Conservation (phyloP, 1,140 invertebrate genomes). For the Anastatus disparis region DNA sequence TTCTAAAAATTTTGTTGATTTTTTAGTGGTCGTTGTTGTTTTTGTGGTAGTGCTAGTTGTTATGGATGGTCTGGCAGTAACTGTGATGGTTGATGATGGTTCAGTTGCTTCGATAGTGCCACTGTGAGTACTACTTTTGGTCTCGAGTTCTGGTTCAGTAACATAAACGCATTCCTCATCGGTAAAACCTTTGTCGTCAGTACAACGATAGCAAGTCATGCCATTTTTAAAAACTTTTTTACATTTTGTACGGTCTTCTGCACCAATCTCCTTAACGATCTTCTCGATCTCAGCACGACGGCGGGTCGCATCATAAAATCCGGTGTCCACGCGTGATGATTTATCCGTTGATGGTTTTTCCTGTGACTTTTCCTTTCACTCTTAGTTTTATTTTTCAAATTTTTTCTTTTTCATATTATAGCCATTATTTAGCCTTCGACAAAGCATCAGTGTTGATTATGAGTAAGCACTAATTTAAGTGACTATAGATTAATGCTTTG, state of each 20-base stretch:
- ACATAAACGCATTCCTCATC: slow-evolving; percentile 82
- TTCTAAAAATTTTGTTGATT: neutral
- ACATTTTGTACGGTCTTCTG: slow-evolving; percentile 76
- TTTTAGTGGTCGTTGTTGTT: neutral
- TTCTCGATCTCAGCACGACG: slow-evolving; percentile 73
- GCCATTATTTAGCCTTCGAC: too few relatives aligned
- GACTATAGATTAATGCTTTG: too few relatives aligned
- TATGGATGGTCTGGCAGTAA: neutral
- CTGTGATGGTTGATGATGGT: neutral
- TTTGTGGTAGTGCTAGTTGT: neutral
- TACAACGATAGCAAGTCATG: slow-evolving; percentile 80
- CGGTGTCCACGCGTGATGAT: slow-evolving; percentile 41
- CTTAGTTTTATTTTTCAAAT: too few relatives aligned
- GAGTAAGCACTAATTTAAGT: too few relatives aligned
- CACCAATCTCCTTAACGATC: slow-evolving; percentile 75
- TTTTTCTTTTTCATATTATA: too few relatives aligned
- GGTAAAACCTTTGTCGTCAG: slow-evolving; percentile 73
- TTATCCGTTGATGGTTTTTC: too few relatives aligned
- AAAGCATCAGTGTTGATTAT: too few relatives aligned
- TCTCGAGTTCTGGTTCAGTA: slow-evolving; percentile 60
- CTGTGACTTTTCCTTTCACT: too few relatives aligned
- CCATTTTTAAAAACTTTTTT: slow-evolving; percentile 76
- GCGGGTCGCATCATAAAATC: slow-evolving; percentile 49
- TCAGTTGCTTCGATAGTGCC: neutral
- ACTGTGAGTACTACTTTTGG: slow-evolving; percentile 16